Conservation (phyloP, 2,113 vertebrate species). For the Cyphomyrus discorhynchus region DNA sequence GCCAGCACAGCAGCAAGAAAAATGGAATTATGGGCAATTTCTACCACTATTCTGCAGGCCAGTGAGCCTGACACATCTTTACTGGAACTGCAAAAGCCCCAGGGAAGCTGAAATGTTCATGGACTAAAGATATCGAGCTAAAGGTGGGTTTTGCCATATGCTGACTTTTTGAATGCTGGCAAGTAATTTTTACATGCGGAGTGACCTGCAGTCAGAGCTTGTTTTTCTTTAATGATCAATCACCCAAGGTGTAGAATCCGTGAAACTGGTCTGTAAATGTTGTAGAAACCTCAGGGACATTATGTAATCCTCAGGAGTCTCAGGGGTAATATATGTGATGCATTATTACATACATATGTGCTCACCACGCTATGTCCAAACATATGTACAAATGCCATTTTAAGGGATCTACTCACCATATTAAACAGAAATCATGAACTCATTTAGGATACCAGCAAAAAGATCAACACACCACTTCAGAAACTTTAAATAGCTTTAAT, state of each 20-base stretch:
- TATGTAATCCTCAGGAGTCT: neutral
- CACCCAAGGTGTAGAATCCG: neutral
- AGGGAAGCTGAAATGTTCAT: neutral
- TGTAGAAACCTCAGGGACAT: neutral
- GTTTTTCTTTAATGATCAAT: neutral
- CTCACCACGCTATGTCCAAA: neutral
- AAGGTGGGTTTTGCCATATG: neutral
- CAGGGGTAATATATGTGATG: neutral
- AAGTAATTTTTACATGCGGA: neutral
- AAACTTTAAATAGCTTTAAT: neutral
- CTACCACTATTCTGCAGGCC: neutral
- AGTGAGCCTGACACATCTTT: neutral
- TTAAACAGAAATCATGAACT: neutral
- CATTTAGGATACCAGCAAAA: neutral
- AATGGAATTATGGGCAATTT: conserved; percentile 2
- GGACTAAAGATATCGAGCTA: neutral
- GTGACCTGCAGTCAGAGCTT: neutral
- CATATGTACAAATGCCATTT: neutral
- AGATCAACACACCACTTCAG: neutral
- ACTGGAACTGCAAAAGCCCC: neutral
- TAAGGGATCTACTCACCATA: neutral
- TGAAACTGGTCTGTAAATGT: neutral
- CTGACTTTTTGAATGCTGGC: neutral
- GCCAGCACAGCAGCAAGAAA: neutral
- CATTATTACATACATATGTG: neutral